phyloP scores from a whole-genome alignment of 2,888 invertebrate species.

The Abrostola triplasia region DNA sequence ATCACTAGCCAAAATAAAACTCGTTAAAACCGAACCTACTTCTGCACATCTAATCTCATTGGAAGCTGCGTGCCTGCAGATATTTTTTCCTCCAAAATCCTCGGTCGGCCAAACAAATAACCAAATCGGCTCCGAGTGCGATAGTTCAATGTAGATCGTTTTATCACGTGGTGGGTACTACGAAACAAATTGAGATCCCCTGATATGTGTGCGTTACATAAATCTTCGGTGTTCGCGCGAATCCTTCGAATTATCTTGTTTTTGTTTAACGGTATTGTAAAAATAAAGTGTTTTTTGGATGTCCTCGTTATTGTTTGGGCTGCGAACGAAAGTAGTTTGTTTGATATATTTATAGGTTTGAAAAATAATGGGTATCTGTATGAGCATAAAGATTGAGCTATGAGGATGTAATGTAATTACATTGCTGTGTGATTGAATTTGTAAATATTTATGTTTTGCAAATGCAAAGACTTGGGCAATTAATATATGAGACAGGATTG shows the following conservation, averaged over 20 bases:
- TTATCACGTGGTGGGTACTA: constrained; percentile 54
- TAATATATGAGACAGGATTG: no score
- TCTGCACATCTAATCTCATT: background rate
- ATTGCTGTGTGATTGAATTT: no score
- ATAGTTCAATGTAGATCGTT: constrained; percentile 56
- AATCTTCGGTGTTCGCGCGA: constrained; percentile 61
- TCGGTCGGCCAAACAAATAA: constrained; percentile 51
- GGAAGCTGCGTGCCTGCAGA: constrained; percentile 10
- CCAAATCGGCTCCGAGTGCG: constrained; percentile 53
- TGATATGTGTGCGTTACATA: constrained; percentile 68
- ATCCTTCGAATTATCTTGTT: constrained; percentile 61
- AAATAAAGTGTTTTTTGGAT: constrained; percentile 33
- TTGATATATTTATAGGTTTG: background rate
- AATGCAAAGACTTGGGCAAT: no score
- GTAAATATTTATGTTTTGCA: no score
- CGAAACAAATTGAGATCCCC: constrained; percentile 62
- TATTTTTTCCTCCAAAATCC: constrained; percentile 41
- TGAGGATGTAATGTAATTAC: no score
- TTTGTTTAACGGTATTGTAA: constrained; percentile 53
- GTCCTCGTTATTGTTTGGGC: constrained; percentile 10
- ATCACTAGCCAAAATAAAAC: no score
- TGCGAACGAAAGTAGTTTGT: background rate
- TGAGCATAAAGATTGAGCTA: no score
- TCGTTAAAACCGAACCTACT: background rate
- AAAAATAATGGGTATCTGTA: no score